Evolutionary conservation across 1,140 invertebrate species (phyloP), one percentile per base, ranked within the genome.

Genomic region (Drosophila murphyi): DNA sequence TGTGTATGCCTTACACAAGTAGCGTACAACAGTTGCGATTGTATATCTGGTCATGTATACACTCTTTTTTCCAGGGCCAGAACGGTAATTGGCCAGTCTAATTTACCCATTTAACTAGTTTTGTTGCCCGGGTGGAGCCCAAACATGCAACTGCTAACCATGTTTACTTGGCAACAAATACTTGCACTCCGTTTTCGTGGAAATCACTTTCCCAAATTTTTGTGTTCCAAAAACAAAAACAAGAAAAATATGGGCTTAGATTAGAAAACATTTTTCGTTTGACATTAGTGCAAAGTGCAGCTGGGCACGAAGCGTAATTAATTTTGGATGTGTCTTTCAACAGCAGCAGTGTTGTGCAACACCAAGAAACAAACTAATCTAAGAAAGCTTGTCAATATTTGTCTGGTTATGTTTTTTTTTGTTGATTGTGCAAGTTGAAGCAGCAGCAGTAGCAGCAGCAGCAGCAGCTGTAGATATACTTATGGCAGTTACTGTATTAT

Each of bases 61-160:
- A 69, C 50, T 8, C 43, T 32, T 35, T 8, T 10, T 43, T 8
- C 1, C 7, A 10, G 69, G 54, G 61, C 48, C 64, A 61, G 57
- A 55, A 83, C 85, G 67, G 83, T 88, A 89, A 88, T 88, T 89
- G 80, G 63, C 31, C 56, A 37, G 57, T 65, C 85, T 88, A 89
- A 89, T 88, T 88, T 88, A 76, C 72, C 83, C 78, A 83, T 88
- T 88, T 83, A 89, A 83, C 83, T 80, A 76, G 83, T 88, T 87
- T 88, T 88, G 80, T 61, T n/a, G 8, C 50, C 48, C 55, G 7
- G 51, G 12, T 4, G 32, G 4, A 0, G 8, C 8, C 4, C 3
- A 63, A 75, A 62, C 77, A 88, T 89, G 82, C 82, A 83, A 88
- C 74, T 73, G 70, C 78, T 71, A 37, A 78, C 74, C 74, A 65